A percentile compares a stretch with the other conserved stretches of the same genome.
phyloP scores from a whole-genome alignment of 2,113 vertebrate species.

The Suricata suricatta region DNA sequence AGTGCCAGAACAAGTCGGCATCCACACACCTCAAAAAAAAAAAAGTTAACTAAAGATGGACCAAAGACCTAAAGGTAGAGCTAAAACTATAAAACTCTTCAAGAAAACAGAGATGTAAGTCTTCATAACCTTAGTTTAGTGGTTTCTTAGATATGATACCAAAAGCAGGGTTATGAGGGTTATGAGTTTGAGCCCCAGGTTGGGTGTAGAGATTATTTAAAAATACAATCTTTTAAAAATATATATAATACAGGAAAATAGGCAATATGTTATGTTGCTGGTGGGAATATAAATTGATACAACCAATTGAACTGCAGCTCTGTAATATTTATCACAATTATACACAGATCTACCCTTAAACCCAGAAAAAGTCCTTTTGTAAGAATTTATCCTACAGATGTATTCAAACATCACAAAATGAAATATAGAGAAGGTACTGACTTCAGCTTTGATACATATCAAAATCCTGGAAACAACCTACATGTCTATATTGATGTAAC shows the following conservation, averaged over 20 bases:
- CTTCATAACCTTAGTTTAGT: background rate
- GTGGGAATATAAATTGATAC: background rate
- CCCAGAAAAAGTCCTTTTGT: background rate
- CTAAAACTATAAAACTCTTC: background rate
- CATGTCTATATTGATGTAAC: background rate
- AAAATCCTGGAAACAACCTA: background rate
- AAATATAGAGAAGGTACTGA: background rate
- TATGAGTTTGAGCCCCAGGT: background rate
- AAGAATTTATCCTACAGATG: background rate
- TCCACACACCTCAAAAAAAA: background rate
- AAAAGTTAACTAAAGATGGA: background rate
- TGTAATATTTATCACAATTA: constrained; percentile 6
- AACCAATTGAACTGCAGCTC: background rate
- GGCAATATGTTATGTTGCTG: background rate
- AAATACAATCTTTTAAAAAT: background rate
- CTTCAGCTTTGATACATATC: background rate
- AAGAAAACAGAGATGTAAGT: background rate
- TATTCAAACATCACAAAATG: constrained; percentile 2
- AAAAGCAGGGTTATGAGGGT: background rate
- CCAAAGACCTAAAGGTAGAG: background rate
- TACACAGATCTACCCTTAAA: background rate
- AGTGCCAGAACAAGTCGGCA: background rate
- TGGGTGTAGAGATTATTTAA: background rate
- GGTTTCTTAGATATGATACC: background rate
- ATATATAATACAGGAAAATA: background rate